phyloP scores from a whole-genome alignment of 1,140 invertebrate species.

The Arion vulgaris region DNA sequence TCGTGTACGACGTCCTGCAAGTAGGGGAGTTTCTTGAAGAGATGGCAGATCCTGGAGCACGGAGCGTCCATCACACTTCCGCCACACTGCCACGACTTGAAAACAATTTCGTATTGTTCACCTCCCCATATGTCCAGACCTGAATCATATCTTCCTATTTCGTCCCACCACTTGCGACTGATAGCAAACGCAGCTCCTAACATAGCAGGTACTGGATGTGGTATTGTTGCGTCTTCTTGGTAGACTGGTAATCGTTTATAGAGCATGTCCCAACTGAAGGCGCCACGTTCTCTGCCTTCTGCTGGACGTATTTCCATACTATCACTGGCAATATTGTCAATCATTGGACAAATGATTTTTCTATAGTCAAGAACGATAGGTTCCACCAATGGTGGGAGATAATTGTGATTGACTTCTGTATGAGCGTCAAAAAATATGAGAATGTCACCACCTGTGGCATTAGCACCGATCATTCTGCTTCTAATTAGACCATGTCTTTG shows the following conservation, averaged over 20 bases:
- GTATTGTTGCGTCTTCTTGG: neutral
- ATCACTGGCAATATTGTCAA: no score
- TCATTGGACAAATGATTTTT: neutral
- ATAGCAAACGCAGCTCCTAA: slow-evolving; percentile 88
- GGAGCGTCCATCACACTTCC: slow-evolving; percentile 27
- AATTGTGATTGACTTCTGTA: no score
- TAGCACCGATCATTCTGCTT: no score
- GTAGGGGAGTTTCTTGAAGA: slow-evolving; percentile 81
- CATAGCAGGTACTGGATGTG: slow-evolving; percentile 81
- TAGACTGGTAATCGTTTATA: neutral
- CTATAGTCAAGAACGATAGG: no score
- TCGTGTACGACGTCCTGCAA: neutral
- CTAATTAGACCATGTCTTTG: no score
- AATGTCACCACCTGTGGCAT: no score
- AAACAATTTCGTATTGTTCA: slow-evolving; percentile 98
- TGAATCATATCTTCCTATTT: slow-evolving; percentile 68
- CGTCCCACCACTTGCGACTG: slow-evolving; percentile 66
- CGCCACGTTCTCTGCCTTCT: neutral
- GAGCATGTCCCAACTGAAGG: neutral
- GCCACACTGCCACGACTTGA: slow-evolving; percentile 71
- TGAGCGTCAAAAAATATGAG: no score
- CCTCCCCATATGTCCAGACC: slow-evolving; percentile 82
- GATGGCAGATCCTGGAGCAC: slow-evolving; percentile 79
- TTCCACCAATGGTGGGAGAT: no score
- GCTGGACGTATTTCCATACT: no score